Evolutionary conservation across 2,888 invertebrate genomes (phyloP).

Genomic region (Scotopteryx bipunctaria): DNA sequence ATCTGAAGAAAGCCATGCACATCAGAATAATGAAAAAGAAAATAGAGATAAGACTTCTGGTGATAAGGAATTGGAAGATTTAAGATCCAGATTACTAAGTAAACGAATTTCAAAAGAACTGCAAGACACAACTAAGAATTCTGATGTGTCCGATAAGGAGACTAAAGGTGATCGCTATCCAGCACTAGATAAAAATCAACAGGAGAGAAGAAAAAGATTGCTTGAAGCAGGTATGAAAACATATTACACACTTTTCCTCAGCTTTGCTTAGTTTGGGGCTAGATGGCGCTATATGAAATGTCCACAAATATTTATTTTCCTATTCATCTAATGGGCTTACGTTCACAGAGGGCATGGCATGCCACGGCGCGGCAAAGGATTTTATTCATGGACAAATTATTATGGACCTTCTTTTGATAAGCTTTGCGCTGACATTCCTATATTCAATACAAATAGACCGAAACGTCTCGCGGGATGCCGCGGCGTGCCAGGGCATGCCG

Average conservation of each 20-base stretch:
- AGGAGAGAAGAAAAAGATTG: constrained; percentile 86
- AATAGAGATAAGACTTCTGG: constrained; percentile 77
- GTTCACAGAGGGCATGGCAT: too few relatives aligned
- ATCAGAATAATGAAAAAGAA: constrained; percentile 76
- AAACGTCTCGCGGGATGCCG: too few relatives aligned
- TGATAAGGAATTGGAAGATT: constrained; percentile 87
- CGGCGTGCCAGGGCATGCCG: too few relatives aligned
- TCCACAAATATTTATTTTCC: background rate
- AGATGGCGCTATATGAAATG: background rate
- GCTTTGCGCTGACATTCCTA: too few relatives aligned
- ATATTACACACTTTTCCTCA: background rate
- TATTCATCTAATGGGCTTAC: background rate
- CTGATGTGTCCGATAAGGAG: constrained; percentile 71
- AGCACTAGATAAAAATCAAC: constrained; percentile 76
- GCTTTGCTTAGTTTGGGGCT: background rate
- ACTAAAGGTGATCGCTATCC: constrained; percentile 66
- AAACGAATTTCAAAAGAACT: constrained; percentile 87
- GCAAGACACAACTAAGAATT: constrained; percentile 67
- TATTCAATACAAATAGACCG: too few relatives aligned
- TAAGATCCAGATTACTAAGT: constrained; percentile 88
- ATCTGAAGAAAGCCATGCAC: constrained; percentile 66
- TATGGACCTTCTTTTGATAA: too few relatives aligned
- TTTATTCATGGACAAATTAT: too few relatives aligned
- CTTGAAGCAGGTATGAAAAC: constrained; percentile 85
- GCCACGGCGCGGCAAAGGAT: too few relatives aligned